Evolutionary conservation across 2,888 invertebrate genomes (phyloP).

Genomic region (Doris montereyensis): DNA sequence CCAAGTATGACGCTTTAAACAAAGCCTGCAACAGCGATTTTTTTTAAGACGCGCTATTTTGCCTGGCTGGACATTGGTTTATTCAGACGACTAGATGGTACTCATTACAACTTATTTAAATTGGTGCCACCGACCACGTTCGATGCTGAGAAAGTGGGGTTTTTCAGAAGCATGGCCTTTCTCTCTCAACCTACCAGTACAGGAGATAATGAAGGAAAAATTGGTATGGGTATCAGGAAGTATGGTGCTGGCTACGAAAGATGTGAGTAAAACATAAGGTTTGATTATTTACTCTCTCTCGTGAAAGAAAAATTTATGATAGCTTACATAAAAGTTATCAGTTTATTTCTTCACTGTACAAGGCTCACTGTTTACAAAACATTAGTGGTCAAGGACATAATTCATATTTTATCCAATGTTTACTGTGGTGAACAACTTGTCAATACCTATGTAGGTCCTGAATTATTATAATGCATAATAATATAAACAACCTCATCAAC

Average conservation of each 20-base stretch:
- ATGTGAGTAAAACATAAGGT: too few relatives aligned
- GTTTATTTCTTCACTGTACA: too few relatives aligned
- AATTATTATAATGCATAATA: too few relatives aligned
- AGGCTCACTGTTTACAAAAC: too few relatives aligned
- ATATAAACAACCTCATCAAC: too few relatives aligned
- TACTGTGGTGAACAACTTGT: too few relatives aligned
- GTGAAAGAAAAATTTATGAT: too few relatives aligned
- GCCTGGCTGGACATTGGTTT: constrained; percentile 49
- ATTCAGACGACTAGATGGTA: constrained; percentile 45
- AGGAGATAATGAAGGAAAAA: constrained; percentile 40
- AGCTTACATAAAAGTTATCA: too few relatives aligned
- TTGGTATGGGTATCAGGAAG: constrained; percentile 49
- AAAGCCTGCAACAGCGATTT: constrained; percentile 34
- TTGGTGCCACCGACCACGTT: constrained; percentile 46
- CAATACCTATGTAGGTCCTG: too few relatives aligned
- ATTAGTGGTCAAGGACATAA: too few relatives aligned
- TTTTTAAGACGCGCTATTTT: constrained; percentile 46
- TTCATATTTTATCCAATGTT: too few relatives aligned
- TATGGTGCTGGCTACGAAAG: constrained; percentile 43
- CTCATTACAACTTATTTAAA: constrained; percentile 42
- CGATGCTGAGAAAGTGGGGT: constrained; percentile 44
- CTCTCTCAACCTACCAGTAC: constrained; percentile 39
- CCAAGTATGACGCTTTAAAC: constrained; percentile 49
- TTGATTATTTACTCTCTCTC: too few relatives aligned
- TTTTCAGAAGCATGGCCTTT: constrained; percentile 47